A percentile compares a stretch with the other conserved stretches of the same genome.
Evolutionary conservation across 2,797 vertebrate genomes (phyloP).

Genomic region (Rhyacichthys aspro): DNA sequence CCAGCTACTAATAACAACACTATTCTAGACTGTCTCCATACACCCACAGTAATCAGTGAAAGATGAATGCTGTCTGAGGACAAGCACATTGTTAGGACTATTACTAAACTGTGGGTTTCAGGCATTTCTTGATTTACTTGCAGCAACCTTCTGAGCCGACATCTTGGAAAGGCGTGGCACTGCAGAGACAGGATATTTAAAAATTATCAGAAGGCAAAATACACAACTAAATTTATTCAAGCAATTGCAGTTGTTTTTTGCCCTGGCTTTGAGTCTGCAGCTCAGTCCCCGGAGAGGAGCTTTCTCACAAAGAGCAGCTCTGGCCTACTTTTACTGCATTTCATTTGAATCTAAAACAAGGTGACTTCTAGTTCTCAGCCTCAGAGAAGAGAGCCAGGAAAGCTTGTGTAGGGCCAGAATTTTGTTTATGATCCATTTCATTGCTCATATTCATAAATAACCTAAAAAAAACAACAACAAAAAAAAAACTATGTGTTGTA

Average conservation of each 20-base stretch:
- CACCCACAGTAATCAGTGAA: too few relatives aligned
- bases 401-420: conserved; percentile 1
- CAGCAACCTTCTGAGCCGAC: background rate
- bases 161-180: background rate
- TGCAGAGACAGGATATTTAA: background rate
- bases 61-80: too few relatives aligned
- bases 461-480: too few relatives aligned
- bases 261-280: conserved; percentile 23
- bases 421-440: too few relatives aligned
- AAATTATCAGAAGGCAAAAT: conserved; percentile 8
- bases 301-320: conserved; percentile 11
- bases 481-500: too few relatives aligned
- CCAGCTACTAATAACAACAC: too few relatives aligned
- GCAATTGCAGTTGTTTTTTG: conserved; percentile 8
- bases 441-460: too few relatives aligned
- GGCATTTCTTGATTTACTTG: too few relatives aligned
- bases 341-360: conserved; percentile 48
- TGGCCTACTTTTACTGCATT: conserved; percentile 59
- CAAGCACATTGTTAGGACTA: too few relatives aligned
- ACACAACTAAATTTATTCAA: conserved; percentile 11
- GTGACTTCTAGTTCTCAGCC: conserved; percentile 63
- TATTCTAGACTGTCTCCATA: background rate
- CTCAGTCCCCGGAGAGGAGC: conserved; percentile 19
- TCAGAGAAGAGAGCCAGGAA: conserved; percentile 28
- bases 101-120: too few relatives aligned